phyloP scores from a whole-genome alignment of 2,888 invertebrate genomes.

The Exephanes ischioxanthus region DNA sequence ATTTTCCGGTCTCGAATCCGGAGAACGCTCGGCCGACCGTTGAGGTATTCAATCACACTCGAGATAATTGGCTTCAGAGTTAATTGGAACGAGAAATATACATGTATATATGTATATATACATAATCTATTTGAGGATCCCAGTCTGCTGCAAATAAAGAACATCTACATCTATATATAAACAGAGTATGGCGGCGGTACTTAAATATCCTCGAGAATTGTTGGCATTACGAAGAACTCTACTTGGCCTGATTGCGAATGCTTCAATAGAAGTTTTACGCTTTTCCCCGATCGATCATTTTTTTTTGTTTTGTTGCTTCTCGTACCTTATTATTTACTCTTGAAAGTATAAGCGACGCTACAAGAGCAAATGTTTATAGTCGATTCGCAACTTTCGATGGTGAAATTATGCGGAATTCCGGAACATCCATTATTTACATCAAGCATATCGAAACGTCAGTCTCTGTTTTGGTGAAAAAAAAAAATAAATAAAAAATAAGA shows the following conservation, averaged over 20 bases:
- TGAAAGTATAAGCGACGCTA: neutral
- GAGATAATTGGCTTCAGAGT: constrained; percentile 56
- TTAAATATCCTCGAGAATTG: constrained; percentile 58
- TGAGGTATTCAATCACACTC: constrained; percentile 50
- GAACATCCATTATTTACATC: constrained; percentile 31
- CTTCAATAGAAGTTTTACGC: constrained; percentile 45
- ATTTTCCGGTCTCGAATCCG: constrained; percentile 22
- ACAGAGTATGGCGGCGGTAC: constrained; percentile 13
- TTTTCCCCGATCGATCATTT: neutral
- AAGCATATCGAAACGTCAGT: constrained; percentile 3
- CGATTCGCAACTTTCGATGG: constrained; percentile 4
- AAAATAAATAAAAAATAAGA: neutral
- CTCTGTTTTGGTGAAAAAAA: neutral
- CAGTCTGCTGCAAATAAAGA: constrained; percentile 40
- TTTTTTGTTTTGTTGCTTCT: neutral
- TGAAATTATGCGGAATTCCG: constrained; percentile 21
- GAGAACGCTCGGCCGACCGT: constrained; percentile 9
- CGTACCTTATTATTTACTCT: constrained; percentile 13
- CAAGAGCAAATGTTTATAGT: neutral
- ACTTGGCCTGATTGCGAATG: constrained; percentile 58
- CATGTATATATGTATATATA: neutral
- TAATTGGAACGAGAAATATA: constrained; percentile 43
- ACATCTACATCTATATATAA: constrained; percentile 11
- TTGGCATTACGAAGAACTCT: constrained; percentile 52
- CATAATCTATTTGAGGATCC: constrained; percentile 7